Base-by-base conservation (phyloP, 2,113 vertebrate species). In the Taxidea taxus region DNA sequence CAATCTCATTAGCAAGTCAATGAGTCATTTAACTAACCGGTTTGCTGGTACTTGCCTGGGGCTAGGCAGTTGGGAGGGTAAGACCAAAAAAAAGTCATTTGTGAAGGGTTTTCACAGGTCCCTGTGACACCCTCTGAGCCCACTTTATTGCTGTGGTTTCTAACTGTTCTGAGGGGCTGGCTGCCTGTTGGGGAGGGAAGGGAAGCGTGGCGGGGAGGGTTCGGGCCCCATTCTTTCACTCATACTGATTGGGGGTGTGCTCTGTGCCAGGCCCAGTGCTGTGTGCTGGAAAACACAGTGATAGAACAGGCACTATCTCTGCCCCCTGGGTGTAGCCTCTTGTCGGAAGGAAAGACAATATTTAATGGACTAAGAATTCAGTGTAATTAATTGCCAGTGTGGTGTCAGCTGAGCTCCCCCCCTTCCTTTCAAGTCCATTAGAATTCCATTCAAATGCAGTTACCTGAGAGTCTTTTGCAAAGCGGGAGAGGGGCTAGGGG, bases 1-100 rank as follows among this genome's bases (percentile, higher is more conserved):
- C 39, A 1, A 31, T 89, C 89, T 95, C 51, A 97, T 98, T 98
- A 97, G 96, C 97, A 98, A 98, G 96, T 97, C 96, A 97, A 90
- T 98, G 95, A 98, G 92, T 96, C 96, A 98, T 39, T 96, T 87
- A 95, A 95, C 88, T 92, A 95, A 94, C 90, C 64, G 89, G 84
- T 95, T 96, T 96, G 91, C 93, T 93, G 62, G 93, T 87, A 23
- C 87, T 96, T 90, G 88, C 95, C 93, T 23, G 0, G 4, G 75
- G 89, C 75, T 18, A 84, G 75, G 83, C 91, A 81, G 18, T 83
- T 86, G 34, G 20, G 14, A 89, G 82, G 21, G 9, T 60, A 5
- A 85, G 15, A 29, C n/a, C 12, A 31, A 56, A 54, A 34, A 75
- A 88, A 56, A 47, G 27, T 70, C 64, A 11, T 51, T 80, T 66